Base-by-base conservation (phyloP, 2,113 vertebrate species). In the Lipophrys pholis region DNA sequence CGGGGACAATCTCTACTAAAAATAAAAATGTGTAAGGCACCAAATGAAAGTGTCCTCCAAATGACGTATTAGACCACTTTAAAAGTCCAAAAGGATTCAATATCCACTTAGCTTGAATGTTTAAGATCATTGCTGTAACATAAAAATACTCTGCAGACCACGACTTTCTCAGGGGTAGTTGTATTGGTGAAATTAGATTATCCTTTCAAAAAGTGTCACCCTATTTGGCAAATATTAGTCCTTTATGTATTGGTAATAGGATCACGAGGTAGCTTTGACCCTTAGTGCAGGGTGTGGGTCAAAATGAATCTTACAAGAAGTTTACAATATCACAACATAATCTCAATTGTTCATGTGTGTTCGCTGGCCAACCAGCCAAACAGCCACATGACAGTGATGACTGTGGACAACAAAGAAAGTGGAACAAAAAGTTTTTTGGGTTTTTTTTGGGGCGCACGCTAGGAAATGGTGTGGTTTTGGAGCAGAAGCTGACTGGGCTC, bases 381-480 rank as follows among this genome's bases (percentile, higher is more conserved):
- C 55, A 16, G 9, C 21, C 11, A 21, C 48, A 54, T 15, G 79
- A 87, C 46, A 61, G 43, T 78, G 68, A 84, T 88, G 45, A 50
- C 54, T 40, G 50, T 1, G 9, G 67, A 86, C 82, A 81, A 87
- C 78, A 82, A 82, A 80, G 73, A 36, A 42, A 59, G 14, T 30
- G 50, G 64, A 84, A 78, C 73, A 77, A 68, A 55, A 30, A 30
- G 21, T 30, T n/a, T n/a, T n/a, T n/a, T n/a, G n/a, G n/a, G 76
- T 43, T 12, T 61, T 82, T 54, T 73, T 62, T 59, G n/a, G n/a
- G 56, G 30, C 60, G 71, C 48, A 46, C 38, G 62, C 59, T 16
- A 86, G 86, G 88, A 90, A 90, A 80, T 57, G 50, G 45, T 84
- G 85, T 74, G 84, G 86, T 88, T 88, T 87, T 71, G 76, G 72